Percentiles rank a stretch among this genome's conserved stretches.
Evolutionary conservation across 1,140 invertebrate species (phyloP).

Genomic region (Lepidurus arcticus): DNA sequence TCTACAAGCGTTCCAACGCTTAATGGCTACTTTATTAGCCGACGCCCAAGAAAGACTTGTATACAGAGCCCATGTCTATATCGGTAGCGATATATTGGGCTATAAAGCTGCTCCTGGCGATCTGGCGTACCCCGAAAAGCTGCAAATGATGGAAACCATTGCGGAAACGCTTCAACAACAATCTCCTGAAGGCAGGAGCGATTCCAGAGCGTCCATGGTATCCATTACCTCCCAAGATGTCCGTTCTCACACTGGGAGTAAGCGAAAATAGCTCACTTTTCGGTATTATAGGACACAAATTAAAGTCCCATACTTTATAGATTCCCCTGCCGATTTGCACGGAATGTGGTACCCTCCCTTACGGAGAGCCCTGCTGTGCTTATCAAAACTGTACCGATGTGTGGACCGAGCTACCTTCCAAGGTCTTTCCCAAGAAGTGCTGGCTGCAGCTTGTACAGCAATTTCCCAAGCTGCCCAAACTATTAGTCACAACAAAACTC

Average conservation of each 20-base stretch:
- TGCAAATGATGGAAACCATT: constrained; percentile 94
- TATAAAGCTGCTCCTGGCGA: constrained; percentile 83
- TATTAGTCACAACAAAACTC: constrained; percentile 43
- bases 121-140: constrained; percentile 93
- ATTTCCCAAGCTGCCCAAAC: constrained; percentile 45
- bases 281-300: not conserved
- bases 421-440: constrained; percentile 69
- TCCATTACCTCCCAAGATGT: constrained; percentile 62
- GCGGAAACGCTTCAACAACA: constrained; percentile 62
- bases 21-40: constrained; percentile 80
- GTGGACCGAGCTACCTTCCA: constrained; percentile 93
- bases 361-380: constrained; percentile 82
- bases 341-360: constrained; percentile 99
- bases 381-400: constrained; percentile 91
- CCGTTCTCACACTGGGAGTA: constrained; percentile 48
- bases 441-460: constrained; percentile 40
- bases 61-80: constrained; percentile 89
- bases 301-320: not conserved
- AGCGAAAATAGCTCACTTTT: not conserved
- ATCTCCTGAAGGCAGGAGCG: constrained; percentile 40
- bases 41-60: constrained; percentile 96
- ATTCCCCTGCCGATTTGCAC: constrained; percentile 89
- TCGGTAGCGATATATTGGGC: constrained; percentile 79
- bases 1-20: constrained; percentile 64
- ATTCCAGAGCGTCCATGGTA: constrained; percentile 59